Percentiles rank a stretch among this genome's conserved stretches.
These are phyloP conservation scores for Potamarius usumacintae DNA, from an alignment of 2,113 vertebrate genomes.

Conservation along the genomic window DNA sequence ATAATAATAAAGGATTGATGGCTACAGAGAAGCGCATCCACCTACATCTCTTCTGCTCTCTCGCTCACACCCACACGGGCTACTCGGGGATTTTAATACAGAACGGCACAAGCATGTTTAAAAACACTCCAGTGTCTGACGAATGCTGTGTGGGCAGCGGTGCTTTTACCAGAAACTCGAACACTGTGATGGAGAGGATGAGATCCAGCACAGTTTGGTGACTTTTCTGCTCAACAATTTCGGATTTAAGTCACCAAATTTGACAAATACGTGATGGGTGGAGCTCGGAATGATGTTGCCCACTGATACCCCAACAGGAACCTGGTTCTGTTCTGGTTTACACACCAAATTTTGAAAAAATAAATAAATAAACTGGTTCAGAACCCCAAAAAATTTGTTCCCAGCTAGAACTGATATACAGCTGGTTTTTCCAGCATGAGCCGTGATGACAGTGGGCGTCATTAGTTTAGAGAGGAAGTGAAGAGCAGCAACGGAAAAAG, in stretches of 20 bases:
- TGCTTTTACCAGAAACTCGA: not conserved
- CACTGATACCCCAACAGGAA: not conserved
- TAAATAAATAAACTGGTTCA: too few relatives aligned
- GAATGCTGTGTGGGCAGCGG: not conserved
- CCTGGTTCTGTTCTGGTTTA: too few relatives aligned
- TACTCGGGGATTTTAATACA: not conserved
- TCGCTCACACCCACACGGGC: not conserved
- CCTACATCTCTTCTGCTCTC: conserved; percentile 10
- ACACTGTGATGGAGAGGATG: not conserved
- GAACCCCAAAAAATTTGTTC: too few relatives aligned
- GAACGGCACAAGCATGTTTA: not conserved
- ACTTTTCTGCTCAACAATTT: too few relatives aligned
- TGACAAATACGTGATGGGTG: not conserved
- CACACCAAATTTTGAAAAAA: too few relatives aligned
- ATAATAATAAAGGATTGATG: not conserved
- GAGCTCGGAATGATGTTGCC: not conserved
- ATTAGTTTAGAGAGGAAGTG: too few relatives aligned
- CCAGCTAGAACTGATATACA: too few relatives aligned
- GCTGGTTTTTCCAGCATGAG: too few relatives aligned
- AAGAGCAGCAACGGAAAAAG: too few relatives aligned
- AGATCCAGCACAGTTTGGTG: too few relatives aligned
- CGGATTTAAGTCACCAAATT: too few relatives aligned
- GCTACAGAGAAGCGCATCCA: not conserved
- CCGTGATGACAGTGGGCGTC: too few relatives aligned
- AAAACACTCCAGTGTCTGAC: not conserved